A percentile compares a stretch with the other conserved stretches of the same genome.
phyloP scores from a whole-genome alignment of 2,888 invertebrate species.

The Unio pictorum region DNA sequence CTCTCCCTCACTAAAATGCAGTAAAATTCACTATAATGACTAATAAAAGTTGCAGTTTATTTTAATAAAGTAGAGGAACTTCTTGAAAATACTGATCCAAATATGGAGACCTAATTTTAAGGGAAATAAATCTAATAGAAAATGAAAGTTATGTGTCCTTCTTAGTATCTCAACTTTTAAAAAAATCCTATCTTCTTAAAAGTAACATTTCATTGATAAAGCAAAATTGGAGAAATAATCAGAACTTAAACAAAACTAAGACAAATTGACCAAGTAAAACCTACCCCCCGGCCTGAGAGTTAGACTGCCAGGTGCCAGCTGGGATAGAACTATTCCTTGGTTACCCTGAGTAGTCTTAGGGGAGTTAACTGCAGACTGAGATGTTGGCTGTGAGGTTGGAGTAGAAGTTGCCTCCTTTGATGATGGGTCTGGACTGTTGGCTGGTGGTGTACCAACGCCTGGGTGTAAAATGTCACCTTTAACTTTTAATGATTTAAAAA shows the following conservation, averaged over 20 bases:
- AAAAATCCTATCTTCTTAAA: not conserved
- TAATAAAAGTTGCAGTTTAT: no score
- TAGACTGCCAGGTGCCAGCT: slow-evolving; percentile 54
- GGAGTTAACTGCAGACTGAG: no score
- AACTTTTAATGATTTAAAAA: no score
- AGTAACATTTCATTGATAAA: not conserved
- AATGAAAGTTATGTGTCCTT: not conserved
- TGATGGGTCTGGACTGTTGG: slow-evolving; percentile 15
- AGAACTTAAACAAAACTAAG: not conserved
- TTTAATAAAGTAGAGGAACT: no score
- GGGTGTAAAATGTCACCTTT: no score
- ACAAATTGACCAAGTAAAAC: not conserved
- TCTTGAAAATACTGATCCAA: no score
- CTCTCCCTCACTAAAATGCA: no score
- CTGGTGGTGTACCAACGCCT: slow-evolving; percentile 9
- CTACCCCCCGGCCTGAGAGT: slow-evolving; percentile 50
- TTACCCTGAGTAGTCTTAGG: no score
- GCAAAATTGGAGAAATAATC: not conserved
- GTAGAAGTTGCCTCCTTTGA: not conserved
- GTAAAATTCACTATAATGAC: no score
- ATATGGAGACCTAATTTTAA: no score
- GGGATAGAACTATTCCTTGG: slow-evolving; percentile 57
- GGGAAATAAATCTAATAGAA: no score
- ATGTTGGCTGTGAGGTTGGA: no score
- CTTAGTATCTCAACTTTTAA: slow-evolving; percentile 3